A percentile compares a stretch with the other conserved stretches of the same genome.
Conservation (phyloP, 2,797 vertebrate genomes). For the Pseudocheirus occidentalis region DNA sequence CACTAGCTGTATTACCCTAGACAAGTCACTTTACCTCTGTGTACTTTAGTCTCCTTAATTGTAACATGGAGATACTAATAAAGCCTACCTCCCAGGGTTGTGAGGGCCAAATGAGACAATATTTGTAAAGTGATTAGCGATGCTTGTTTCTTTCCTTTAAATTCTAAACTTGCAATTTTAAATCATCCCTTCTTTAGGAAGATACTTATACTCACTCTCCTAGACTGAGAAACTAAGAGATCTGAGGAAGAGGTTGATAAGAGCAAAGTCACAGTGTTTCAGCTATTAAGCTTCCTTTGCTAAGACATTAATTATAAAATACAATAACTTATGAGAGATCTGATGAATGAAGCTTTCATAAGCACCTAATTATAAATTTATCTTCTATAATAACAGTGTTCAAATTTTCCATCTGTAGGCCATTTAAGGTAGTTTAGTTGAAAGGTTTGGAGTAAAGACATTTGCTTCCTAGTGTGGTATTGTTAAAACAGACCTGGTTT, state of each 20-base stretch:
- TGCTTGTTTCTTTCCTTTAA: neutral
- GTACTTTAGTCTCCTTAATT: neutral
- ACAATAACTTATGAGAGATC: neutral
- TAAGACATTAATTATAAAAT: neutral
- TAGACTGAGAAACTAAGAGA: neutral
- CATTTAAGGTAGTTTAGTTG: neutral
- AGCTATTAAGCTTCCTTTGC: neutral
- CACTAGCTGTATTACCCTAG: neutral
- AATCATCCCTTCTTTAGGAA: neutral
- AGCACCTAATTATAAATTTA: constrained; percentile 1
- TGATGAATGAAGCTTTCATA: neutral
- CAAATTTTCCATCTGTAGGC: neutral
- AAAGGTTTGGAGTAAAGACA: neutral
- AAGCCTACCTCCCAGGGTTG: neutral
- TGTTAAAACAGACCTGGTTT: neutral
- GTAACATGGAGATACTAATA: neutral
- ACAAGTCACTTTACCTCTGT: neutral
- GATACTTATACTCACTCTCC: neutral
- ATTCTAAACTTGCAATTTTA: neutral
- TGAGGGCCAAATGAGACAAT: neutral
- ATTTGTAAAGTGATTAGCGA: neutral
- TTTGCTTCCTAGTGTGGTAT: neutral
- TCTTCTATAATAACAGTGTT: neutral
- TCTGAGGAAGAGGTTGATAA: neutral
- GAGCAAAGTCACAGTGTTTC: neutral